These are phyloP conservation scores for Seladonia tumulorum DNA, from an alignment of 2,888 invertebrate species.

Conservation along the genomic window DNA sequence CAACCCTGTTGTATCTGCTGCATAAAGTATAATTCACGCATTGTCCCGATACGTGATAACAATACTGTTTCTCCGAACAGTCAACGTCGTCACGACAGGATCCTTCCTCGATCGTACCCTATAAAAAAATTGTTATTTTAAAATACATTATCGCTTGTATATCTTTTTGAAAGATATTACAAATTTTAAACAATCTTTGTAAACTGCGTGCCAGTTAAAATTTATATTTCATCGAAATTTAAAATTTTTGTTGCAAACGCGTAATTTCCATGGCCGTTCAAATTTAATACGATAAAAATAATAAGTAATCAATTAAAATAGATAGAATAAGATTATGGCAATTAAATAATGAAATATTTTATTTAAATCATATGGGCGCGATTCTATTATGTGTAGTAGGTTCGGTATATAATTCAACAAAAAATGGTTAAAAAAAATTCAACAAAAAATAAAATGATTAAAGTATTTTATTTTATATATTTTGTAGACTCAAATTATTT, in stretches of 20 bases:
- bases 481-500: neutral
- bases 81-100: conserved; percentile 64
- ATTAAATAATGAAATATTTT: neutral
- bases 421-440: neutral
- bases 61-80: conserved; percentile 68
- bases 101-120: conserved; percentile 59
- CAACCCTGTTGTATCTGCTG: conserved; percentile 63
- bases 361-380: neutral
- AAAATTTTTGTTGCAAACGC: neutral
- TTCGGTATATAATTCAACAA: neutral
- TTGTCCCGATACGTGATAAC: conserved; percentile 64
- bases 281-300: neutral
- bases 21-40: conserved; percentile 71
- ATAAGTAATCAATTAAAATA: neutral
- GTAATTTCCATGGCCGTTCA: neutral
- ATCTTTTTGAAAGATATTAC: neutral
- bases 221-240: neutral
- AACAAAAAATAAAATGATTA: neutral
- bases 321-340: neutral
- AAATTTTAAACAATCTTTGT: neutral
- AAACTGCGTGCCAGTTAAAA: neutral
- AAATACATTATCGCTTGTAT: neutral
- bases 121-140: conserved; percentile 8
- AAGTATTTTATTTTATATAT: neutral
- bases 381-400: neutral